phyloP scores from a whole-genome alignment of 2,113 vertebrate genomes.

The Gymnarchus niloticus region DNA sequence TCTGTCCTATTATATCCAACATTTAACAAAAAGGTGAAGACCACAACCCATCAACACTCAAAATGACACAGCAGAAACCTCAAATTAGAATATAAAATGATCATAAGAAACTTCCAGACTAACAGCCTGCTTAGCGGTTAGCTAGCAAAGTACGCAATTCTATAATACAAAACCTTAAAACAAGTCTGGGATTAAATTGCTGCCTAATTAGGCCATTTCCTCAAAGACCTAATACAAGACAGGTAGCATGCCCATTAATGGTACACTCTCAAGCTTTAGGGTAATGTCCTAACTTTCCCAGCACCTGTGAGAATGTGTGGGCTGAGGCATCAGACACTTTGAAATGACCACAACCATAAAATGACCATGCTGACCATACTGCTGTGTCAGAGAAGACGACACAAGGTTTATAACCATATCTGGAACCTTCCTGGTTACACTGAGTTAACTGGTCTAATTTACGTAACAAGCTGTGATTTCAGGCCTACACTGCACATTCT shows the following conservation, averaged over 20 bases:
- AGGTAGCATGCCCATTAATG: neutral
- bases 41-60: neutral
- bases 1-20: neutral
- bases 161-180: too few species aligned
- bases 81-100: neutral
- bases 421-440: neutral
- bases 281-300: neutral
- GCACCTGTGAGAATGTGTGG: too few species aligned
- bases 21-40: neutral
- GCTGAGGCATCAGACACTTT: too few species aligned
- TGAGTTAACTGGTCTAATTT: neutral
- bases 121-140: neutral
- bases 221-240: neutral
- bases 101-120: neutral
- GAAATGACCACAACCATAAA: too few species aligned
- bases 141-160: neutral
- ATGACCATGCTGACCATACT: neutral
- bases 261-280: too few species aligned
- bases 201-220: neutral
- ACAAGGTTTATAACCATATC: neutral
- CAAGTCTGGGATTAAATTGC: neutral
- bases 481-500: neutral
- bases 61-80: neutral
- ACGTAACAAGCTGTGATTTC: neutral
- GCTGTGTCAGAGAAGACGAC: neutral